Evolutionary conservation across 2,113 vertebrate genomes (phyloP), one percentile per base, ranked within the genome.

Genomic region (Naja naja): DNA sequence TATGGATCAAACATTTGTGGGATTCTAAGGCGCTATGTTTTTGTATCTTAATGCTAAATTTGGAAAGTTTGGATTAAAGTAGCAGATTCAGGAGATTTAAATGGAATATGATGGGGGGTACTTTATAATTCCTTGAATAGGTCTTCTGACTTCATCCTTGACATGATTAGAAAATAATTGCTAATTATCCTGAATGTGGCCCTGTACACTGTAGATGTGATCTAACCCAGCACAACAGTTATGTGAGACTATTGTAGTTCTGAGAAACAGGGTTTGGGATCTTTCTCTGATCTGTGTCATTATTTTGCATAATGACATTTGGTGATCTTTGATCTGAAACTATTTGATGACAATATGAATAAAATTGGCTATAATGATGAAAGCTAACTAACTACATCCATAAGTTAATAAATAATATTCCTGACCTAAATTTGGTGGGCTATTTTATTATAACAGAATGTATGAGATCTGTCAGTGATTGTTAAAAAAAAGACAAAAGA

Each of bases 401-500:
- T 14, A 23, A 43, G 27, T 85, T 23, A 85, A 16, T 45, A 45
- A 86, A 86, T 86, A 86, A 45, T 22, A 47, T 23, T 45, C 12
- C 34, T 1, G n/a, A 9, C 9, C 18, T 55, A 90, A 2, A 55
- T 87, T 90, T 60, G 9, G 49, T n/a, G 0, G 0, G 45, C 2
- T 9, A 58, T 54, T 91, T 16, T 18, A 3, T 45, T 89, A 34
- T 16, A 87, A 0, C 0, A 34, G 45, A 34, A 45, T 89, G 89
- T 90, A 90, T 56, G 39, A 54, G 25, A 91, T 39, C 89, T 92
- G 22, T 69, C 85, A 54, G 87, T 69, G 74, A 93, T 89, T 93
- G 90, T 92, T 58, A 8, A 56, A 58, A 90, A 95, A 94, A 22
- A 30, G 14, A 23, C 87, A 85, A 27, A 60, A 25, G 25, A 92